These are phyloP conservation scores for Bombus difficillimus DNA, from an alignment of 1,140 invertebrate species.

Conservation along the genomic window DNA sequence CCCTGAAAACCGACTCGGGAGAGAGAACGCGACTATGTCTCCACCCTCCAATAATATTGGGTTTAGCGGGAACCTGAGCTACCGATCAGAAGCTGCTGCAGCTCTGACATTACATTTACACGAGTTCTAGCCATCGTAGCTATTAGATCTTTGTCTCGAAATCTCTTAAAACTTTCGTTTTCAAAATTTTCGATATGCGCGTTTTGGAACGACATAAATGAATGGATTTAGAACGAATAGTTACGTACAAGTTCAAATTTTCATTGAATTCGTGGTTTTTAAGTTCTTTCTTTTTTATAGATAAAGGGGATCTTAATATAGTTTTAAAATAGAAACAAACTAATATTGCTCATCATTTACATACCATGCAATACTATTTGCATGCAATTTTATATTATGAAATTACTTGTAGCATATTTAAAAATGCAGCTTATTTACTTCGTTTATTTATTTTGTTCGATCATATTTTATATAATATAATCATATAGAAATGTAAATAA, in stretches of 20 bases:
- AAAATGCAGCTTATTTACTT: not conserved
- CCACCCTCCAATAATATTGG: slow-evolving; percentile 57
- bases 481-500: not conserved
- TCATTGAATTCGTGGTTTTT: not conserved
- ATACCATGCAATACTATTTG: not conserved
- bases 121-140: not conserved
- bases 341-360: not conserved
- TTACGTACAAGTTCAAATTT: not conserved
- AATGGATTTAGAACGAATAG: not conserved
- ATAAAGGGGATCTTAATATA: not conserved
- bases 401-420: not conserved
- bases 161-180: not conserved
- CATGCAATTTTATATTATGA: not conserved
- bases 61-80: slow-evolving; percentile 34
- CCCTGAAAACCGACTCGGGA: slow-evolving; percentile 18
- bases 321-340: not conserved
- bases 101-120: slow-evolving; percentile 13
- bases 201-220: not conserved
- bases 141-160: not conserved
- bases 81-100: not conserved
- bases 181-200: not conserved
- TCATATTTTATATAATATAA: not conserved
- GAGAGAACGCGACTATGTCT: slow-evolving; percentile 44
- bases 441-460: not conserved
- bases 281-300: not conserved